Evolutionary conservation across 2,888 invertebrate species (phyloP).

Genomic region (Brachypalpus laphriformis): DNA sequence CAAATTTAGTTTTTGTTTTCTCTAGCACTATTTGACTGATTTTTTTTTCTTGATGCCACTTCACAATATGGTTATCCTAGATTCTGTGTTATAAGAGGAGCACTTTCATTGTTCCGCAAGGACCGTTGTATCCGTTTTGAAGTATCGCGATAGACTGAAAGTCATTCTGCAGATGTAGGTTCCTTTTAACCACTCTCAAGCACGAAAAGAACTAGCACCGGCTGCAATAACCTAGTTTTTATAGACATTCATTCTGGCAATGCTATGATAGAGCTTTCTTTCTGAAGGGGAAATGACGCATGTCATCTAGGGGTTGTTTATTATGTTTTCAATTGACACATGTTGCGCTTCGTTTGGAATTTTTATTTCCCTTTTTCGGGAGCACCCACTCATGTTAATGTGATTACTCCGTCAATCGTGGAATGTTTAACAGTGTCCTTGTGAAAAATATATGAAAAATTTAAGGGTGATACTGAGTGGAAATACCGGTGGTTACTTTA

Average conservation of each 20-base stretch:
- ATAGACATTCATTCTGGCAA: conserved; percentile 27
- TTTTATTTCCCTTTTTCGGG: background rate
- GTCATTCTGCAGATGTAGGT: conserved; percentile 55
- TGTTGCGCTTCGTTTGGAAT: conserved; percentile 49
- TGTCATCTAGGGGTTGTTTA: conserved; percentile 52
- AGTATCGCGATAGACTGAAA: conserved; percentile 64
- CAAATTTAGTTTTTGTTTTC: background rate
- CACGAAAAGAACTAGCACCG: conserved; percentile 42
- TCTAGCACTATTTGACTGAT: conserved; percentile 8
- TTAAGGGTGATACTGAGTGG: conserved; percentile 26
- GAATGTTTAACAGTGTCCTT: conserved; percentile 18
- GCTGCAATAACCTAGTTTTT: conserved; percentile 65
- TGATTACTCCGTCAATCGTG: conserved; percentile 30
- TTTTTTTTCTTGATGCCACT: background rate
- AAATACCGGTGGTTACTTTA: background rate
- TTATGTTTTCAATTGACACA: conserved; percentile 37
- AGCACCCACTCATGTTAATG: background rate
- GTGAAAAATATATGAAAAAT: background rate
- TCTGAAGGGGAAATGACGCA: conserved; percentile 57
- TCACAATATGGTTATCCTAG: conserved; percentile 41
- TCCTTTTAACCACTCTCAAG: conserved; percentile 46
- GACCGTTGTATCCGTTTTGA: conserved; percentile 41
- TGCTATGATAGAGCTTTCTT: conserved; percentile 27
- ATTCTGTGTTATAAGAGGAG: background rate
- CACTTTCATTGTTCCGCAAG: conserved; percentile 10